Percentiles rank a stretch among this genome's conserved stretches.
phyloP scores from a whole-genome alignment of 2,113 vertebrate genomes.

The Glareola pratincola region DNA sequence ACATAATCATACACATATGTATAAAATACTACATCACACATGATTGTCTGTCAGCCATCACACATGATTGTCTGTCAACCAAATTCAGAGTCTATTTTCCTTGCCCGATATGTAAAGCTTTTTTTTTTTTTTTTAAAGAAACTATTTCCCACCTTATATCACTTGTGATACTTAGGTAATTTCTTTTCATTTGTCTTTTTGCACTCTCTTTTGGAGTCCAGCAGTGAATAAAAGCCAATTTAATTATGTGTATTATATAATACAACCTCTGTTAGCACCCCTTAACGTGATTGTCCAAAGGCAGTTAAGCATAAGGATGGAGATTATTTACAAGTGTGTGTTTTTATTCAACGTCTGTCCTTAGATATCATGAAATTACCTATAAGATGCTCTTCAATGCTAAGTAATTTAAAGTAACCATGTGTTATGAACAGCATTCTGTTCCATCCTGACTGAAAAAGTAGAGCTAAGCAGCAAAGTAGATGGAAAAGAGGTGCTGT shows the following conservation, averaged over 20 bases:
- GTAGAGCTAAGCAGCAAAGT: slow-evolving; percentile 35
- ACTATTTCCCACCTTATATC: neutral
- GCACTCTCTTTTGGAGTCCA: neutral
- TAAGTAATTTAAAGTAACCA: slow-evolving; percentile 33
- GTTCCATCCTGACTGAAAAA: slow-evolving; percentile 18
- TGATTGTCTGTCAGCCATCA: neutral
- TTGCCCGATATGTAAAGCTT: neutral
- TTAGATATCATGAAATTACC: slow-evolving; percentile 7
- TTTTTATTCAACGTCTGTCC: neutral
- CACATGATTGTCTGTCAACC: neutral
- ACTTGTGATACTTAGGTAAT: neutral
- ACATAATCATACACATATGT: neutral
- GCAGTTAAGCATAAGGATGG: neutral
- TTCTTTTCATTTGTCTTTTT: neutral
- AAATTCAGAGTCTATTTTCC: neutral
- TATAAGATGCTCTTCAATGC: neutral
- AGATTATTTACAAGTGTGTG: neutral
- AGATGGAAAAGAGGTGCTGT: slow-evolving; percentile 57
- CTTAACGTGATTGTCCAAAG: neutral
- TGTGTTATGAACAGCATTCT: slow-evolving; percentile 25
- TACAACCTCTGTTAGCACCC: neutral
- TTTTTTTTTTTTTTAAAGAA: neutral
- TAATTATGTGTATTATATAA: neutral
- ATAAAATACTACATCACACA: neutral
- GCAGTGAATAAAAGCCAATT: neutral